Conservation (phyloP, 1,140 invertebrate species). For the Piezodorus guildinii region DNA sequence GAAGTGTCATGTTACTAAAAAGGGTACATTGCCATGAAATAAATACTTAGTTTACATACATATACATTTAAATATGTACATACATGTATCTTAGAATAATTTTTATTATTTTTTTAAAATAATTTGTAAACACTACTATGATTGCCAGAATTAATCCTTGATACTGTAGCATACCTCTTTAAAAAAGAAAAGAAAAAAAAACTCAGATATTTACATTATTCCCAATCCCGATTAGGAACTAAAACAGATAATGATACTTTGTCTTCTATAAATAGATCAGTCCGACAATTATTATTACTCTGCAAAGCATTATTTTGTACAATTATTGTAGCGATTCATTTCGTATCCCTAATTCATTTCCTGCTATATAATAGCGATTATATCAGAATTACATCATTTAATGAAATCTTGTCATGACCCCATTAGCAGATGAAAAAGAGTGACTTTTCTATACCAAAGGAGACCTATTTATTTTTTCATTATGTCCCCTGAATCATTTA, state of each 20-base stretch:
- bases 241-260: slow-evolving; percentile 3
- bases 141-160: neutral
- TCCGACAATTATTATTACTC: neutral
- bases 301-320: slow-evolving; percentile 13
- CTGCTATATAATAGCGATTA: neutral
- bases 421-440: neutral
- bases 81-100: neutral
- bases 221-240: slow-evolving; percentile 4
- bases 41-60: slow-evolving; percentile 7
- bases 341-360: neutral
- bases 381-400: neutral
- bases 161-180: neutral
- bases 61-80: neutral
- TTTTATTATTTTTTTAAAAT: slow-evolving; percentile 5
- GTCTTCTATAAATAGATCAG: neutral
- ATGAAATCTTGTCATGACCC: neutral
- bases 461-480: slow-evolving; percentile 2
- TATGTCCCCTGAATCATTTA: neutral
- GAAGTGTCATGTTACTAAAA: slow-evolving; percentile 5
- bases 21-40: neutral
- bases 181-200: neutral
- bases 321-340: neutral
- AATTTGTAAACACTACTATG: slow-evolving; percentile 8
- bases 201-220: no score
- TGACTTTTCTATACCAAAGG: neutral